Evolutionary conservation across 1,140 invertebrate genomes (phyloP).

Genomic region (Drosophila lacertosa): DNA sequence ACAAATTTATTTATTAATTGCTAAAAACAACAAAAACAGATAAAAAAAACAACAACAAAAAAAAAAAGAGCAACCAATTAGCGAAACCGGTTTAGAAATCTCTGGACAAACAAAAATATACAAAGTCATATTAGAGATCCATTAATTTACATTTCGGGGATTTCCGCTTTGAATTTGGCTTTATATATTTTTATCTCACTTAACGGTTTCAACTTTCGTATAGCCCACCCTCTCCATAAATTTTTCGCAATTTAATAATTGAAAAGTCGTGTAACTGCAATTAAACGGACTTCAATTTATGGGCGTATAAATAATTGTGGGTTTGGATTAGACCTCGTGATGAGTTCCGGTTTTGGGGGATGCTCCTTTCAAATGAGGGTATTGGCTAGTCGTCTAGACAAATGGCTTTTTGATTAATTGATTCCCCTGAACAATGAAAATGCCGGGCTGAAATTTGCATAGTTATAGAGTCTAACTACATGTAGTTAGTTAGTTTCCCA

Average conservation of each 20-base stretch:
- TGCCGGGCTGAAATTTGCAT: slow-evolving; percentile 21
- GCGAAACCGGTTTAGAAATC: slow-evolving; percentile 63
- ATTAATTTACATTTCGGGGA: slow-evolving; percentile 79
- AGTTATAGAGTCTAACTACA: background rate
- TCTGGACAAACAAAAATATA: slow-evolving; percentile 21
- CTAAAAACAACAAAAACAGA: slow-evolving; percentile 8
- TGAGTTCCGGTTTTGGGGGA: slow-evolving; percentile 28
- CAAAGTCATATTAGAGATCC: slow-evolving; percentile 58
- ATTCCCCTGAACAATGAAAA: slow-evolving; percentile 44
- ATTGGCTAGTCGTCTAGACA: background rate
- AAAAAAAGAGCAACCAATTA: slow-evolving; percentile 59
- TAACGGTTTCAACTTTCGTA: background rate
- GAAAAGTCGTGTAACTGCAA: slow-evolving; percentile 71
- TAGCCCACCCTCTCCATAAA: slow-evolving; percentile 23
- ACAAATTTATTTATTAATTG: slow-evolving; percentile 24
- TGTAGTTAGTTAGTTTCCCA: background rate
- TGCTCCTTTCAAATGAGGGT: background rate
- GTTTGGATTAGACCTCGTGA: slow-evolving; percentile 5
- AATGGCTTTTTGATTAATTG: slow-evolving; percentile 13
- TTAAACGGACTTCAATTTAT: slow-evolving; percentile 46
- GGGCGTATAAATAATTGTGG: slow-evolving; percentile 34
- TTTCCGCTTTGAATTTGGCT: slow-evolving; percentile 61
- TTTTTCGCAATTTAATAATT: slow-evolving; percentile 59
- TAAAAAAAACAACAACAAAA: slow-evolving; percentile 24
- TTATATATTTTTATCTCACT: slow-evolving; percentile 22